These are phyloP conservation scores for Charadrius vociferus DNA, from an alignment of 2,113 vertebrate species.

Conservation along the genomic window DNA sequence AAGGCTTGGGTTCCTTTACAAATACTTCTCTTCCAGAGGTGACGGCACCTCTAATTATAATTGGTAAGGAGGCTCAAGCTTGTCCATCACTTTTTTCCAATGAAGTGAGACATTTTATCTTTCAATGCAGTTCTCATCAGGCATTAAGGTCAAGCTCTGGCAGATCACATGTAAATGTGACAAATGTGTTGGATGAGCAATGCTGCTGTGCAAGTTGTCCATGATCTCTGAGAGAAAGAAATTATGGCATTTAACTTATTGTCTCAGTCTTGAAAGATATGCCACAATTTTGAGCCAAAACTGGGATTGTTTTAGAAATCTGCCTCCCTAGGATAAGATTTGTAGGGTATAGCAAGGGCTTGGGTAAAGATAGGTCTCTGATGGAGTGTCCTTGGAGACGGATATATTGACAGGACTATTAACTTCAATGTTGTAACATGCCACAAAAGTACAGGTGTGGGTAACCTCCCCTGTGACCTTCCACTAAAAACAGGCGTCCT, in stretches of 20 bases:
- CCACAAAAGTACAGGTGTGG: neutral
- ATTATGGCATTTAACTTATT: neutral
- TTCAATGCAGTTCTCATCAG: neutral
- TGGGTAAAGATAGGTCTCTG: neutral
- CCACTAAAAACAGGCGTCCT: neutral
- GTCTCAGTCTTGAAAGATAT: neutral
- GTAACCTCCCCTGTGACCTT: neutral
- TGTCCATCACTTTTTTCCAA: neutral
- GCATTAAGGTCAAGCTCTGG: neutral
- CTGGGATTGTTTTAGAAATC: neutral
- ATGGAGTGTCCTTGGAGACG: neutral
- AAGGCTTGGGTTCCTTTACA: neutral
- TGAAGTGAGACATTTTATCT: neutral
- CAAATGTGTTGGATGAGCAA: neutral
- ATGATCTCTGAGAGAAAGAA: neutral
- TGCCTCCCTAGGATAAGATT: neutral
- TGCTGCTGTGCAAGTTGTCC: neutral
- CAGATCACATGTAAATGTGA: neutral
- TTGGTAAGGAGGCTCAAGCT: neutral
- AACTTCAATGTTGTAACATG: neutral
- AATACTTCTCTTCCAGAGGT: neutral
- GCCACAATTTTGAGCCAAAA: neutral
- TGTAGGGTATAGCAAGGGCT: neutral
- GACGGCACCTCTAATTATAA: neutral
- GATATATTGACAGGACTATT: neutral